Evolutionary conservation across 2,797 vertebrate genomes (phyloP).

Genomic region (Austrolebias charrua): DNA sequence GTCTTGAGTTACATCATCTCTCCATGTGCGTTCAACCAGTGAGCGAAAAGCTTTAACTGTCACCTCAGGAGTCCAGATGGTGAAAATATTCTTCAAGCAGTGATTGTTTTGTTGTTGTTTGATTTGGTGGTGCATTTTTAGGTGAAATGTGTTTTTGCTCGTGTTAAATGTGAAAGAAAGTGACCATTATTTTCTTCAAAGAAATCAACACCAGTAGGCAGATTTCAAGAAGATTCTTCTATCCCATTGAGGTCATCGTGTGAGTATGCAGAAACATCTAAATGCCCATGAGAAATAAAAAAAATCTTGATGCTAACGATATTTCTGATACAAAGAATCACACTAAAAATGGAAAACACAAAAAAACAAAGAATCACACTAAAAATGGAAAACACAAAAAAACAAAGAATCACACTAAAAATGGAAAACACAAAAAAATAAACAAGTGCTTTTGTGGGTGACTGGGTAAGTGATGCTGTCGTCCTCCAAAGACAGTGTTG

Average conservation of each 20-base stretch:
- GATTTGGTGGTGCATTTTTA: constrained; percentile 27
- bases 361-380: constrained; percentile 38
- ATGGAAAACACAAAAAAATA: constrained; percentile 42
- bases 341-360: constrained; percentile 48
- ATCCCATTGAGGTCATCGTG: constrained; percentile 33
- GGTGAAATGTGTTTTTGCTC: constrained; percentile 25
- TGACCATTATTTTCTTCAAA: constrained; percentile 40
- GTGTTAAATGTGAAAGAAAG: constrained; percentile 28
- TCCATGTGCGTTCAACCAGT: constrained; percentile 33
- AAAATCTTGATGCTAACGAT: constrained; percentile 17
- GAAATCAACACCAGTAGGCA: constrained; percentile 37
- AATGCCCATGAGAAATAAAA: constrained; percentile 62
- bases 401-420: constrained; percentile 40
- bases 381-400: constrained; percentile 47
- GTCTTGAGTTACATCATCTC: constrained; percentile 22
- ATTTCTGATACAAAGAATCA: constrained; percentile 14
- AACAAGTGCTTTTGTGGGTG: no score
- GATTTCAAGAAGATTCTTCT: constrained; percentile 72
- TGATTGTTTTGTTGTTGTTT: constrained; percentile 24
- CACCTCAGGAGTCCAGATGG: background rate
- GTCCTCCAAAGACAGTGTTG: no score
- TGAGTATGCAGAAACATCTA: constrained; percentile 38
- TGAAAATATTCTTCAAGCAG: constrained; percentile 3
- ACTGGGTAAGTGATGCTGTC: no score
- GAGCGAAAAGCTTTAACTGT: constrained; percentile 12